A percentile compares a stretch with the other conserved stretches of the same genome.
These are phyloP conservation scores for Apostichopus japonicus DNA, from an alignment of 35 echinoderm and acorn worm species.

Conservation along the genomic window DNA sequence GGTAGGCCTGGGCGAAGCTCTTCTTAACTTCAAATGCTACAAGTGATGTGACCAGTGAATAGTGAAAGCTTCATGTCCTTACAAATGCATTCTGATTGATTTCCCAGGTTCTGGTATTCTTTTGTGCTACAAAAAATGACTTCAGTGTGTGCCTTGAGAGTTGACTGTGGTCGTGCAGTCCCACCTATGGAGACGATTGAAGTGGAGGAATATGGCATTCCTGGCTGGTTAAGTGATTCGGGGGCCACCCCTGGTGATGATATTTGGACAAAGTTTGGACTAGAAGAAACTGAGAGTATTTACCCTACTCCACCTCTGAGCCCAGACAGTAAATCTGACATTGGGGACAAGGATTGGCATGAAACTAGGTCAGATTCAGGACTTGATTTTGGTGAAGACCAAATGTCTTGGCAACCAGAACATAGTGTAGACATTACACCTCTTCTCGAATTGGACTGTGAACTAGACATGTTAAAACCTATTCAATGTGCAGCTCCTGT, in stretches of 20 bases:
- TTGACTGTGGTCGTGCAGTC: background rate
- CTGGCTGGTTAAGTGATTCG: background rate
- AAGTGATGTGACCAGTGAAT: no score
- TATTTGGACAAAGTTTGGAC: constrained; percentile 98
- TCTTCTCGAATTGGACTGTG: constrained; percentile 26
- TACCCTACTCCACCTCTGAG: constrained; percentile 95
- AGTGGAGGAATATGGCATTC: background rate
- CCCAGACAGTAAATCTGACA: constrained; percentile 60
- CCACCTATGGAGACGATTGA: constrained; percentile 29
- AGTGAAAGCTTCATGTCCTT: no score
- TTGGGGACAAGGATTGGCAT: background rate
- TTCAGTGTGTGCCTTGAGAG: constrained; percentile 1
- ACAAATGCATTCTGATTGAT: no score
- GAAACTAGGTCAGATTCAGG: constrained; percentile 2
- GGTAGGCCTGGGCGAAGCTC: no score
- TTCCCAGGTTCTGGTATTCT: no score
- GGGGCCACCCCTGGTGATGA: constrained; percentile 85
- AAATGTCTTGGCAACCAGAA: constrained; percentile 40
- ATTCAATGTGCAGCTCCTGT: background rate
- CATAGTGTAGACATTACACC: constrained; percentile 32
- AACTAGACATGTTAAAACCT: background rate
- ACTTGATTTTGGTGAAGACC: constrained; percentile 38
- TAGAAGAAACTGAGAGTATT: constrained; percentile 41
- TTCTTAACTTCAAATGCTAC: no score
- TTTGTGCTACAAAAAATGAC: background rate